Percentiles rank a stretch among this genome's conserved stretches.
Conservation (phyloP, 2,797 vertebrate species). For the Propithecus perrieri region DNA sequence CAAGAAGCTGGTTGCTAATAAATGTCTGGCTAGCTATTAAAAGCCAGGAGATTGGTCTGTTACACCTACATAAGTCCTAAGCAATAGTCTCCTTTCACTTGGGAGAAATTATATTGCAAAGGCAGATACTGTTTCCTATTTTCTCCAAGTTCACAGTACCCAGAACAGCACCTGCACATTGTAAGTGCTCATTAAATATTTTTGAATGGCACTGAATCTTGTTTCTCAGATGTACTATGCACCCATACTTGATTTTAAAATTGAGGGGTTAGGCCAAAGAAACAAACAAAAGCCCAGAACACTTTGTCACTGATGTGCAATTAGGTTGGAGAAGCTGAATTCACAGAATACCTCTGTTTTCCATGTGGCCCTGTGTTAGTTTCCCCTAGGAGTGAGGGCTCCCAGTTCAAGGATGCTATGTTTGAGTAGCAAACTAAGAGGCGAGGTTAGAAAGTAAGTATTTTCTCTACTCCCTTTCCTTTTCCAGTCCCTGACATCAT, state of each 20-base stretch:
- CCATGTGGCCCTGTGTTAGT: background rate
- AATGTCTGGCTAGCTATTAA: background rate
- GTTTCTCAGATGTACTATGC: background rate
- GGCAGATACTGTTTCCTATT: background rate
- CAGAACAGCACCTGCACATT: background rate
- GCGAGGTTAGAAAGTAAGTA: background rate
- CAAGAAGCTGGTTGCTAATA: background rate
- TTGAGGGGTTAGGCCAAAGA: background rate
- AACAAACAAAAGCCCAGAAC: background rate
- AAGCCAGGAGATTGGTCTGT: background rate
- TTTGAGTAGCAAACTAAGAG: background rate
- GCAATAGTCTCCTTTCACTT: background rate
- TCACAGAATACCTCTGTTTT: background rate
- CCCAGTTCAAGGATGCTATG: background rate
- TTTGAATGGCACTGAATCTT: background rate
- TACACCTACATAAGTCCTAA: background rate
- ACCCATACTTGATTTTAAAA: slow-evolving; percentile 35
- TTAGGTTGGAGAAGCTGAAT: background rate
- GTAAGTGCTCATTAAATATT: background rate
- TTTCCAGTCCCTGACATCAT: slow-evolving; percentile 6
- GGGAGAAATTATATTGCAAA: slow-evolving; percentile 11
- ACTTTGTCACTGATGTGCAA: background rate
- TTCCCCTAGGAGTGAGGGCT: background rate
- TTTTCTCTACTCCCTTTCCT: background rate
- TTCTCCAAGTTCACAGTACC: background rate